A percentile compares a stretch with the other conserved stretches of the same genome.
phyloP scores from a whole-genome alignment of 2,113 vertebrate genomes.

The Ochotona curzoniae region DNA sequence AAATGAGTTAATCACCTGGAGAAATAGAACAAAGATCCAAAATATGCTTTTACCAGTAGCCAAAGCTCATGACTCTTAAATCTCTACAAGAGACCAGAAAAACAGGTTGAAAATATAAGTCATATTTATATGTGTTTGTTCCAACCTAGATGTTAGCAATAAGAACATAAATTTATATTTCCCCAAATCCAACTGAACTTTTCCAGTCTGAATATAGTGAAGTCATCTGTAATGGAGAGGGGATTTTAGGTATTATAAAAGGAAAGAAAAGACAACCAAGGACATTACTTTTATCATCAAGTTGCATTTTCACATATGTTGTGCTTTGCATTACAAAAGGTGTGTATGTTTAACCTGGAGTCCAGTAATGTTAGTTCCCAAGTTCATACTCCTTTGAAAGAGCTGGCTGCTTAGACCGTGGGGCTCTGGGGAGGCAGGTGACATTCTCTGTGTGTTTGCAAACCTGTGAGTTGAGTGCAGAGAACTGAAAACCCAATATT shows the following conservation, averaged over 20 bases:
- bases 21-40: background rate
- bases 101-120: background rate
- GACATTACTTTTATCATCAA: background rate
- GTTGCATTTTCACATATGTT: background rate
- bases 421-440: background rate
- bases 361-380: background rate
- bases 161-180: background rate
- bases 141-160: background rate
- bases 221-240: background rate
- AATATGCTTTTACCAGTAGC: background rate
- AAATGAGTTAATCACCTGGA: conserved; percentile 14
- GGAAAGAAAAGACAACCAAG: background rate
- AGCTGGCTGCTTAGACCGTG: background rate
- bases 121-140: background rate
- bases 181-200: conserved; percentile 27
- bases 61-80: background rate
- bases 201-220: background rate
- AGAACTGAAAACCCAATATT: no score
- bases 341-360: background rate
- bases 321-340: background rate
- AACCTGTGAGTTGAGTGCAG: background rate
- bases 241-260: background rate
- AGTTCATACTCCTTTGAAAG: background rate
- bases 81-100: background rate
- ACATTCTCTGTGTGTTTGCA: background rate